Base-by-base conservation (phyloP, 53 echinoderm and acorn worm species). In the Echinometra lucunter region DNA sequence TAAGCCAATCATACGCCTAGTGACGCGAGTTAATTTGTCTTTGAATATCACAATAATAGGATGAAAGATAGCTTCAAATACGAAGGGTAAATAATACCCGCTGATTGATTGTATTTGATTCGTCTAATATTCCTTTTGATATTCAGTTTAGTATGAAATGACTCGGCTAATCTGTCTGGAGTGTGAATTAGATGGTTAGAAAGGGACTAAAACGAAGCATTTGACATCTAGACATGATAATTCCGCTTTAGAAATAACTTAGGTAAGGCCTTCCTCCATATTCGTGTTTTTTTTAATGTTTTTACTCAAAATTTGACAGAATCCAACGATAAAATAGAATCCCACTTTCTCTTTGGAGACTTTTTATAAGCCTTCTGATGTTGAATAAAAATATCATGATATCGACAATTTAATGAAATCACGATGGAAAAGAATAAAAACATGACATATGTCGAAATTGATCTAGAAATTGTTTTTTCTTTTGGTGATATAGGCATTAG, bases 121-220 rank as follows among this genome's bases (percentile, higher is more conserved):
- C 85, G 53, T 28, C 85, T 85, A 85, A 85, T 85, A 85, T 53
- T 85, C 28, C 85, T 85, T 85, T 85, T 85, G 85, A 85, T 85
- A 45, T 85, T 49, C 85, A 85, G 85, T 85, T 85, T 85, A 85
- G 85, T 85, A 30, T 85, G 85, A 85, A 85, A 85, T 85, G 85
- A 85, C 85, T 85, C 85, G 85, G 44, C 15, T 85, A 85, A 85
- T 85, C 53, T 85, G 13, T 49, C 85, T 85, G 49, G n/a, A 40
- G 85, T 49, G 85, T 85, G 85, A 85, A 85, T 85, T 47, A 85
- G 49, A 85, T 85, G 49, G 40, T 85, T 85, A 85, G 53, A 85
- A 85, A 85, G 6, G 49, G 21, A 7, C 38, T 38, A 18, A 42
- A 38, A 78, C 19, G 78, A 30, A 78, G 78, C 42, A 78, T 78